phyloP scores from a whole-genome alignment of 2,797 vertebrate species.

The Centropyge bicolor region DNA sequence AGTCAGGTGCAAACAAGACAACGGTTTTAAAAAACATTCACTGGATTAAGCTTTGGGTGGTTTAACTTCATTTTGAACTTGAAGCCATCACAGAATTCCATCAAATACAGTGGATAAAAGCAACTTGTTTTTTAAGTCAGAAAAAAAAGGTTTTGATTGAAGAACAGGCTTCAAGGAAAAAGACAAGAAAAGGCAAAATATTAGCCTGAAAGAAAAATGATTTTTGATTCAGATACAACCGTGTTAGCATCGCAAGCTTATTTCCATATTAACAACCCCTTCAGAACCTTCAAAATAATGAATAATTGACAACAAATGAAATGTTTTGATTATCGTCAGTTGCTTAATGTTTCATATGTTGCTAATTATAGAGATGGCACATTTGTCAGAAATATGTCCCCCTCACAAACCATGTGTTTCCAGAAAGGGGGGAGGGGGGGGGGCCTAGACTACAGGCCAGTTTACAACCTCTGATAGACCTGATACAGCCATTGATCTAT shows the following conservation, averaged over 20 bases:
- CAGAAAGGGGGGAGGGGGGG: constrained; percentile 79
- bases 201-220: constrained; percentile 77
- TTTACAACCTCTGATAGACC: too few species aligned
- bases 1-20: constrained; percentile 32
- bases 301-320: constrained; percentile 99
- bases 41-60: constrained; percentile 38
- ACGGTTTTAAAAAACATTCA: background rate
- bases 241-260: constrained; percentile 96
- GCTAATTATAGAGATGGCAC: constrained; percentile 96
- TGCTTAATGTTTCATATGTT: constrained; percentile 97
- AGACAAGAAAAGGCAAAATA: constrained; percentile 54
- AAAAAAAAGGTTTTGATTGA: constrained; percentile 66
- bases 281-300: constrained; percentile 98
- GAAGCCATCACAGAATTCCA: constrained; percentile 63
- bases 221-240: constrained; percentile 94
- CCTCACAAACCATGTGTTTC: constrained; percentile 84
- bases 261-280: constrained; percentile 99
- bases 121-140: constrained; percentile 49
- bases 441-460: constrained; percentile 83
- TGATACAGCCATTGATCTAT: too few species aligned
- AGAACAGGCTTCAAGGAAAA: constrained; percentile 70
- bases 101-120: constrained; percentile 65
- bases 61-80: constrained; percentile 51
- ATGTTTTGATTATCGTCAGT: constrained; percentile 98
- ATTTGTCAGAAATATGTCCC: constrained; percentile 91